These are phyloP conservation scores for Papilio aristodemus DNA, from an alignment of 1,140 invertebrate species.

Conservation along the genomic window DNA sequence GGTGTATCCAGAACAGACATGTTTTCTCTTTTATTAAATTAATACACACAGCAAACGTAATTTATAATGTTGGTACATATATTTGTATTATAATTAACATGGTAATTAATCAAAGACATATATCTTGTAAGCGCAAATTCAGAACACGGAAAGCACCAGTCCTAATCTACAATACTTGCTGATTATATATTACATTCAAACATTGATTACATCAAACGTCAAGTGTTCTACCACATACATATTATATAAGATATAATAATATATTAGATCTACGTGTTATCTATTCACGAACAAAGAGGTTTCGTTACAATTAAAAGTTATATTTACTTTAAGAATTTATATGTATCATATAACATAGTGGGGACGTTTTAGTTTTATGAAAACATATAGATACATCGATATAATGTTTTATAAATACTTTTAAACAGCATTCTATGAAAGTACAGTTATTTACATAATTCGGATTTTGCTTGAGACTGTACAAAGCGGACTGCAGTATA, in stretches of 20 bases:
- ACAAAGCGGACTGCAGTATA: slow-evolving; percentile 6
- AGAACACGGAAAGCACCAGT: neutral
- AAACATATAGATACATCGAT: slow-evolving; percentile 7
- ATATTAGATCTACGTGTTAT: neutral
- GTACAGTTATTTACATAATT: slow-evolving; percentile 11
- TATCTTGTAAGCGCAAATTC: neutral
- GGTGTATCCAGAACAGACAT: too few relatives aligned
- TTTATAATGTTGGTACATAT: too few relatives aligned
- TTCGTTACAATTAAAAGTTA: neutral
- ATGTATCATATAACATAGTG: neutral
- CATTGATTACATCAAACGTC: slow-evolving; percentile 1
- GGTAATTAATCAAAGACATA: too few relatives aligned
- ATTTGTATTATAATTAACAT: too few relatives aligned
- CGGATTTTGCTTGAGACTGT: slow-evolving; percentile 14
- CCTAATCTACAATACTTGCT: slow-evolving; percentile 5
- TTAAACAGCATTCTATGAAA: neutral
- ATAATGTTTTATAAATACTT: neutral
- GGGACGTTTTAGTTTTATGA: slow-evolving; percentile 8
- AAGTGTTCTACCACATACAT: neutral
- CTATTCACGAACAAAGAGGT: neutral
- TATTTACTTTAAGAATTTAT: neutral
- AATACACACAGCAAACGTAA: too few relatives aligned
- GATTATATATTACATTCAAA: neutral
- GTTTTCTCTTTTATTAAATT: too few relatives aligned
- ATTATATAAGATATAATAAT: slow-evolving; percentile 2